Conservation (phyloP, 2,797 vertebrate species). For the Phyllotis vaccarum region DNA sequence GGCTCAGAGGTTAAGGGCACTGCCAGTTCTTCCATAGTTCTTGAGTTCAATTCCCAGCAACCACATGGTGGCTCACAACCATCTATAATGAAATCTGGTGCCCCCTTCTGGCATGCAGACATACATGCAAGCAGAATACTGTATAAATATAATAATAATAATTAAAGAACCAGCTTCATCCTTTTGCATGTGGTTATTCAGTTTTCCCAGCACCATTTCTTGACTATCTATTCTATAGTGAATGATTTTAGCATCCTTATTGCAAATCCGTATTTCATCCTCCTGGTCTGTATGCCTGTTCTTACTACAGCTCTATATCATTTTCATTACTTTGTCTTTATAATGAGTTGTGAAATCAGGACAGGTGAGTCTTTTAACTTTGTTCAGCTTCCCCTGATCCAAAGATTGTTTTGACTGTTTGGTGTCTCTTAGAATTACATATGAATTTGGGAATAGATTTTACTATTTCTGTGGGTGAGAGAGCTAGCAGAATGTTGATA, state of each 20-base stretch:
- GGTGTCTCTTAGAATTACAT: not conserved
- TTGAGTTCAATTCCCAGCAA: no score
- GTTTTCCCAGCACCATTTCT: not conserved
- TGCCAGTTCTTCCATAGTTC: no score
- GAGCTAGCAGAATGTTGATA: not conserved
- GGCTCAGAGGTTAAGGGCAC: no score
- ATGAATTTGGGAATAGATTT: not conserved
- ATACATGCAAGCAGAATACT: no score
- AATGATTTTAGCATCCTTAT: not conserved
- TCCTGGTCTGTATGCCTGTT: not conserved
- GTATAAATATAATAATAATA: no score
- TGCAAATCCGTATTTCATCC: not conserved
- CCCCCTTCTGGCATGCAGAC: no score
- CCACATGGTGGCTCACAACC: no score
- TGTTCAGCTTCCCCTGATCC: not conserved
- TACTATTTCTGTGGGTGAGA: not conserved
- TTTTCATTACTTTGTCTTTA: not conserved
- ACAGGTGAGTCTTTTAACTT: not conserved
- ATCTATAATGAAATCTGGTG: no score
- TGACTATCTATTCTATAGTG: not conserved
- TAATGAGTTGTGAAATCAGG: not conserved
- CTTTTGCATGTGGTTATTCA: not conserved
- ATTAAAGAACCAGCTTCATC: not conserved
- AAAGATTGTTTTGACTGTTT: constrained; percentile 30
- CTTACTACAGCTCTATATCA: not conserved